These are phyloP conservation scores for Platycheirus albimanus DNA, from an alignment of 2,888 invertebrate genomes.

Conservation along the genomic window DNA sequence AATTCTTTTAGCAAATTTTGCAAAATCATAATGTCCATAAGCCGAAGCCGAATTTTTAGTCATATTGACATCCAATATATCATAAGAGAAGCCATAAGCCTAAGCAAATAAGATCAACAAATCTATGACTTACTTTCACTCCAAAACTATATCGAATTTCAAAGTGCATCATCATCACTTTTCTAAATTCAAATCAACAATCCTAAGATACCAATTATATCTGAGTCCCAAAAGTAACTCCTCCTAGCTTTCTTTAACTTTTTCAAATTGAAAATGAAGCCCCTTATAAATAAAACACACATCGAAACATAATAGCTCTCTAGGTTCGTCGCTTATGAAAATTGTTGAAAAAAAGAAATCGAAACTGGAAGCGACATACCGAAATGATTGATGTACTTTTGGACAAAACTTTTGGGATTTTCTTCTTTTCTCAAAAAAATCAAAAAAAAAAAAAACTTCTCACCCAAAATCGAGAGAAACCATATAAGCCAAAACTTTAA, in stretches of 20 bases:
- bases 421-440: constrained; percentile 9
- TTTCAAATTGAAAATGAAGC: constrained; percentile 20
- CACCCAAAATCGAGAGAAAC: neutral
- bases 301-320: neutral
- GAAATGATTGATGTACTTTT: constrained; percentile 66
- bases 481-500: no score
- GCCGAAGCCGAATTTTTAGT: no score
- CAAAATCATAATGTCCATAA: no score
- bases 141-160: neutral
- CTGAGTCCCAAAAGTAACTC: neutral
- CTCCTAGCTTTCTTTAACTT: neutral
- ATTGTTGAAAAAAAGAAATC: constrained; percentile 34
- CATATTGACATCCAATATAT: no score
- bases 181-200: neutral
- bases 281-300: constrained; percentile 6
- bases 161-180: constrained; percentile 23
- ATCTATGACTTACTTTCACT: no score
- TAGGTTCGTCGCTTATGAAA: no score
- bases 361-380: constrained; percentile 57
- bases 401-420: constrained; percentile 41
- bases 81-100: no score
- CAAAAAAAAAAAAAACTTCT: constrained; percentile 10
- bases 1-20: no score
- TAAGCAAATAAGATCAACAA: no score
- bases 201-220: constrained; percentile 3